Conservation (phyloP, 2,113 vertebrate genomes). For the Capreolus pygargus region DNA sequence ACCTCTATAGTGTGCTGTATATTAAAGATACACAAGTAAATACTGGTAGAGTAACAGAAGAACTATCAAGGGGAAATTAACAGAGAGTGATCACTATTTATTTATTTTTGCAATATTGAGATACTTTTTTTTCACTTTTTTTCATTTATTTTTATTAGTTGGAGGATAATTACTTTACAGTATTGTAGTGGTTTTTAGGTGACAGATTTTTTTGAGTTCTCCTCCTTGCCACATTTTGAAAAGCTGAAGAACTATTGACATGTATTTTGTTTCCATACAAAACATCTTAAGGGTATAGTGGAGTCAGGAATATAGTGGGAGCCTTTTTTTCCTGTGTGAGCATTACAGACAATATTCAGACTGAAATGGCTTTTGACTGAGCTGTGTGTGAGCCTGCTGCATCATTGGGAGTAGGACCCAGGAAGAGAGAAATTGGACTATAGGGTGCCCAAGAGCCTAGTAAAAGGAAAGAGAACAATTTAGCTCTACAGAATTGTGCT, state of each 20-base stretch:
- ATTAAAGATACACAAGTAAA: background rate
- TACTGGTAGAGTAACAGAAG: background rate
- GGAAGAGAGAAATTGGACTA: background rate
- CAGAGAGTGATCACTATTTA: background rate
- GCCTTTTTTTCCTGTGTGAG: background rate
- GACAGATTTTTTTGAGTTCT: background rate
- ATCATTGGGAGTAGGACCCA: background rate
- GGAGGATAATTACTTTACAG: too few species aligned
- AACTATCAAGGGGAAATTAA: background rate
- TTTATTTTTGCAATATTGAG: background rate
- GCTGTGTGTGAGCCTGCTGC: background rate
- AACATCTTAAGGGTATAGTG: background rate
- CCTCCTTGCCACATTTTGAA: slow-evolving; percentile 3
- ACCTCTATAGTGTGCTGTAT: background rate
- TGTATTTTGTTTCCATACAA: background rate
- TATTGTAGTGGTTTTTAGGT: background rate
- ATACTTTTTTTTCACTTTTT: too few species aligned
- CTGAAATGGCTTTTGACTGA: background rate
- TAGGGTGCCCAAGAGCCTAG: background rate
- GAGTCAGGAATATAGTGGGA: background rate
- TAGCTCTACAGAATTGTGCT: background rate
- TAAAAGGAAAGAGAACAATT: background rate
- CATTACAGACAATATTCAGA: background rate
- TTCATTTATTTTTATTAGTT: too few species aligned
- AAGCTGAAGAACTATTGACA: background rate